phyloP scores from a whole-genome alignment of 2,797 vertebrate species.

The Varecia variegata region DNA sequence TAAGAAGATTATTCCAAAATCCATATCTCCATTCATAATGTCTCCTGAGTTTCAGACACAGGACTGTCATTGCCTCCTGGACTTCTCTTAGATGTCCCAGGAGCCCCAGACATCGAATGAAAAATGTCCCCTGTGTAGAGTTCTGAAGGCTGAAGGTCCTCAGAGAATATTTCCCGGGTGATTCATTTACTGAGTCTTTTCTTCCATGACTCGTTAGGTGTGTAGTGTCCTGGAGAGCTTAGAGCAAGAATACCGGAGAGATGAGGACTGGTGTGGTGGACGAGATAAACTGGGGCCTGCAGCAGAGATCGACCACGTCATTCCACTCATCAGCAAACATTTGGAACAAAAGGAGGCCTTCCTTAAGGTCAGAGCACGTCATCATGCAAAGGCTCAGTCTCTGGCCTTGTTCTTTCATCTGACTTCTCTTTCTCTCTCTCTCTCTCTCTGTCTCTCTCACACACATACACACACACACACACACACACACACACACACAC shows the following conservation, averaged over 20 bases:
- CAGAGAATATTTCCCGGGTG: neutral
- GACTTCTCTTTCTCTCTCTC: neutral
- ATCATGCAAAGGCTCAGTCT: neutral
- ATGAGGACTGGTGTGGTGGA: constrained; percentile 98
- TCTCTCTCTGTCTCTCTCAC: no score
- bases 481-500: neutral
- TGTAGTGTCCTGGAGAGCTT: constrained; percentile 97
- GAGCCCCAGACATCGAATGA: neutral
- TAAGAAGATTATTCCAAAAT: neutral
- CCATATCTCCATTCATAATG: neutral
- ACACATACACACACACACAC: no score
- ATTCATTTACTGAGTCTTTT: neutral
- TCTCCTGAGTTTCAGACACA: neutral
- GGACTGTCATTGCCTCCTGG: neutral
- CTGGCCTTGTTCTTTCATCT: neutral
- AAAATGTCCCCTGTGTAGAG: neutral
- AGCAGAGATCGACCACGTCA: constrained; percentile 93
- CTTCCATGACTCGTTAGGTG: constrained; percentile 85
- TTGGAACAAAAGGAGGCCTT: constrained; percentile 99
- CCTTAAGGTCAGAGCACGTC: constrained; percentile 90
- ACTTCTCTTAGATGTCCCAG: neutral
- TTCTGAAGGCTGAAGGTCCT: neutral
- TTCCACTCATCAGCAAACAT: constrained; percentile 98
- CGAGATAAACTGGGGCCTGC: constrained; percentile 93
- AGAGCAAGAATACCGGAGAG: constrained; percentile 96